Evolutionary conservation across 2,888 invertebrate genomes (phyloP), one percentile per base, ranked within the genome.

Genomic region (Meiosimyza platycephala): DNA sequence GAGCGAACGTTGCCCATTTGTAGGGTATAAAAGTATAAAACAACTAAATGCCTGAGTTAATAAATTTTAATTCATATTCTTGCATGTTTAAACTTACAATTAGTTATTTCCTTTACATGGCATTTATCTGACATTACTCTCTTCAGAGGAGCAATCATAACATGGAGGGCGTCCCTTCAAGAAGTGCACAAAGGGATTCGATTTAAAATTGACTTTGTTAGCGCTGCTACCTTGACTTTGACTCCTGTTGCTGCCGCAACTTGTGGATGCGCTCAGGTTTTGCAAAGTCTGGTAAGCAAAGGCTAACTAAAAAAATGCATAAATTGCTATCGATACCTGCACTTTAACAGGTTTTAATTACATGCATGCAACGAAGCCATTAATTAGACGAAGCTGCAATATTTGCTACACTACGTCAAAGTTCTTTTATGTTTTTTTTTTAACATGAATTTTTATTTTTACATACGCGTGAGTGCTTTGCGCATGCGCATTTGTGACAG

Each of bases 281-380:
- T 60, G 40, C 33, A 60, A 28, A n/a, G 33, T 33, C 60, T 33
- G 60, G 7, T 60, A 12, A 60, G 33, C 40, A 15, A 33, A 28
- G 40, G 28, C 60, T 60, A 40, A 60, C 28, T 60, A 28, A 60
- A 33, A 22, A 33, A 60, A n/a, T 33, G 33, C 60, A 60, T 60
- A 60, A 60, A 60, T 60, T 60, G 60, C 60, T 60, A 28, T 60
- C 9, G 60, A 60, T 60, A 28, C 15, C 22, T 60, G 33, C 28
- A 60, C 15, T 33, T 40, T 33, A 60, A 60, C 60, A 33, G 15
- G 60, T 60, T 60, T 60, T 60, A 60, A 60, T 60, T 60, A 60
- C 60, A 60, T 60, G 60, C 60, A 60, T 60, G 60, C 60, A 60
- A 60, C 60, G n/a, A 60, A 40, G 13, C n/a, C 60, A 60, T 60